Percentiles rank a stretch among this genome's conserved stretches.
phyloP scores from a whole-genome alignment of 1,140 invertebrate species.

The Platorchestia sp. region DNA sequence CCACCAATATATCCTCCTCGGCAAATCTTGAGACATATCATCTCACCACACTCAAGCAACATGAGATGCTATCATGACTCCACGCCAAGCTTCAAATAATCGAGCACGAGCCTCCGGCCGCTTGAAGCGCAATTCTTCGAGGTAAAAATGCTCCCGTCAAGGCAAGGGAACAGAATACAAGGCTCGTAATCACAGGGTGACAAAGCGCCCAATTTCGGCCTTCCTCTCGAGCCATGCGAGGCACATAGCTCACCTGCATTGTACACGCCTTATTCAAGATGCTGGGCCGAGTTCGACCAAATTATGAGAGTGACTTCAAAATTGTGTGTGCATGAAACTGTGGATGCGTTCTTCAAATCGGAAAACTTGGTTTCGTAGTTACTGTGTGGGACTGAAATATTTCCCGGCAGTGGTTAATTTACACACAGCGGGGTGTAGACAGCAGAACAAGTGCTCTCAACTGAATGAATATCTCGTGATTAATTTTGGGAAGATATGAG shows the following conservation, averaged over 20 bases:
- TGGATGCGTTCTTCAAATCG: no score
- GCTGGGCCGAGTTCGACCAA: no score
- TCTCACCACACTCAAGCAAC: not conserved
- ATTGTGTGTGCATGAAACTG: no score
- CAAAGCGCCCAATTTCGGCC: not conserved
- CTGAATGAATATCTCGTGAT: no score
- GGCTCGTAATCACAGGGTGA: not conserved
- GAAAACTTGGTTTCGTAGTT: no score
- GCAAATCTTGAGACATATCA: not conserved
- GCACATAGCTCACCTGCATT: not conserved
- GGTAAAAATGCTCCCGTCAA: not conserved
- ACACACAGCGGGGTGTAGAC: no score
- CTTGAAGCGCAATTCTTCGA: not conserved
- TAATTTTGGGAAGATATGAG: no score
- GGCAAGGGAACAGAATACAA: not conserved
- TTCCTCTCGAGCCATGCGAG: not conserved
- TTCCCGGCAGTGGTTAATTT: no score
- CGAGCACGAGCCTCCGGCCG: not conserved
- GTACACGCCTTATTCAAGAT: not conserved
- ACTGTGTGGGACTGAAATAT: no score
- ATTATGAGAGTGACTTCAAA: no score
- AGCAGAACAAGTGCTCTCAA: no score
- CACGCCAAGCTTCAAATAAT: not conserved
- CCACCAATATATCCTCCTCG: not conserved
- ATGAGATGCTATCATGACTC: not conserved